phyloP scores from a whole-genome alignment of 2,888 invertebrate species.

The Euclidia mi region DNA sequence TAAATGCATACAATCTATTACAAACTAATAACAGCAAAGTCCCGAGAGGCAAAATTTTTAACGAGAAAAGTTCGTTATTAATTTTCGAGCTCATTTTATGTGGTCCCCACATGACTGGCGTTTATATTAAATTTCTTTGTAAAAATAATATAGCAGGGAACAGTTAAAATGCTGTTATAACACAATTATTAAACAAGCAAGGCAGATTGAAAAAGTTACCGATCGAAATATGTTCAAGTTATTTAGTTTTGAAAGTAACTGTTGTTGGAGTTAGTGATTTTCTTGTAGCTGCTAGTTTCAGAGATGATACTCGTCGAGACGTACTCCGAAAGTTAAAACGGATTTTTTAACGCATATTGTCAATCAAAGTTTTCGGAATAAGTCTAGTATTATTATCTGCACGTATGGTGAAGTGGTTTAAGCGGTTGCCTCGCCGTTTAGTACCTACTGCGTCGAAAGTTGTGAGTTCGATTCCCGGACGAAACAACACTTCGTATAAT shows the following conservation, averaged over 20 bases:
- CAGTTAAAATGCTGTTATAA: slow-evolving; percentile 53
- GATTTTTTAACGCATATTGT: too few relatives aligned
- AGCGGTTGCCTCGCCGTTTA: too few relatives aligned
- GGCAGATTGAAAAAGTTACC: slow-evolving; percentile 50
- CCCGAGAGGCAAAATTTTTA: slow-evolving; percentile 40
- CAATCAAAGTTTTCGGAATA: too few relatives aligned
- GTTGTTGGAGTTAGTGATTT: background rate
- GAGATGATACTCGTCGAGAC: too few relatives aligned
- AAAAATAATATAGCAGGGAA: slow-evolving; percentile 39
- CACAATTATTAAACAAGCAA: slow-evolving; percentile 49
- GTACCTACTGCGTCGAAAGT: too few relatives aligned
- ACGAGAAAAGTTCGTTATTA: slow-evolving; percentile 57
- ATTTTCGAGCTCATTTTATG: slow-evolving; percentile 53
- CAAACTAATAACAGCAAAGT: slow-evolving; percentile 9
- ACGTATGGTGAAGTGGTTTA: too few relatives aligned
- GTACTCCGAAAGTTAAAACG: too few relatives aligned
- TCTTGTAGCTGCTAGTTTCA: background rate
- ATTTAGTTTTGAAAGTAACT: background rate
- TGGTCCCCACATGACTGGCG: slow-evolving; percentile 54
- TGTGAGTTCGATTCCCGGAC: too few relatives aligned
- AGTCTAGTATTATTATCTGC: too few relatives aligned
- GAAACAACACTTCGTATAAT: too few relatives aligned
- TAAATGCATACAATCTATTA: slow-evolving; percentile 3
- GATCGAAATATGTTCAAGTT: slow-evolving; percentile 35
- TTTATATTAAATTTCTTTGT: slow-evolving; percentile 58